These are phyloP conservation scores for Philypnodon macrostomus DNA, from an alignment of 2,797 vertebrate genomes.

Conservation along the genomic window DNA sequence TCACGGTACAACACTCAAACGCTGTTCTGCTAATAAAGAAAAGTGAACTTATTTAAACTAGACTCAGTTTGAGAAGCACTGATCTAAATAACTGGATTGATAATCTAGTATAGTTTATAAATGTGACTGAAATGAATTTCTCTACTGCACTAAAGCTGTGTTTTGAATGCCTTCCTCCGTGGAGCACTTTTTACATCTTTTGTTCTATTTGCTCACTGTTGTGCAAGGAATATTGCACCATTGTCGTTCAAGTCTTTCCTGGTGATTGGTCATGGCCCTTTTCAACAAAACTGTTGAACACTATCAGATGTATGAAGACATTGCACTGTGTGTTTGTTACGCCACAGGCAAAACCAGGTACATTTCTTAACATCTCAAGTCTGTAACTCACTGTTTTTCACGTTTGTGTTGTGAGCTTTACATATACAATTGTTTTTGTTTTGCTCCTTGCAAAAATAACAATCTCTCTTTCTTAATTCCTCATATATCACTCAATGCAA, in stretches of 20 bases:
- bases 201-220: slow-evolving; percentile 35
- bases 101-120: too few relatives aligned
- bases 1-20: too few relatives aligned
- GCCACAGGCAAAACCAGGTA: background rate
- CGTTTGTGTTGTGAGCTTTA: slow-evolving; percentile 10
- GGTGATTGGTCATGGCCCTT: slow-evolving; percentile 24
- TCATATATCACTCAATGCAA: slow-evolving; percentile 10
- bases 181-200: slow-evolving; percentile 34
- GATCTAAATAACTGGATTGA: too few relatives aligned
- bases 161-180: slow-evolving; percentile 49
- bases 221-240: slow-evolving; percentile 38
- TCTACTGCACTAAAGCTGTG: slow-evolving; percentile 7
- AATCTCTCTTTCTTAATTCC: slow-evolving; percentile 1
- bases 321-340: slow-evolving; percentile 1
- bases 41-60: too few relatives aligned
- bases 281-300: slow-evolving; percentile 6
- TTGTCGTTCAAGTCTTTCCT: slow-evolving; percentile 18
- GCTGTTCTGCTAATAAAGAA: too few relatives aligned
- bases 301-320: slow-evolving; percentile 23
- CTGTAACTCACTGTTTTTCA: background rate
- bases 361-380: slow-evolving; percentile 26
- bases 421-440: slow-evolving; percentile 7
- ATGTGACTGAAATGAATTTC: slow-evolving; percentile 1
- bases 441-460: slow-evolving; percentile 9
- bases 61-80: too few relatives aligned